These are phyloP conservation scores for Tanytarsus gracilentus DNA, from an alignment of 2,888 invertebrate genomes.

Conservation along the genomic window DNA sequence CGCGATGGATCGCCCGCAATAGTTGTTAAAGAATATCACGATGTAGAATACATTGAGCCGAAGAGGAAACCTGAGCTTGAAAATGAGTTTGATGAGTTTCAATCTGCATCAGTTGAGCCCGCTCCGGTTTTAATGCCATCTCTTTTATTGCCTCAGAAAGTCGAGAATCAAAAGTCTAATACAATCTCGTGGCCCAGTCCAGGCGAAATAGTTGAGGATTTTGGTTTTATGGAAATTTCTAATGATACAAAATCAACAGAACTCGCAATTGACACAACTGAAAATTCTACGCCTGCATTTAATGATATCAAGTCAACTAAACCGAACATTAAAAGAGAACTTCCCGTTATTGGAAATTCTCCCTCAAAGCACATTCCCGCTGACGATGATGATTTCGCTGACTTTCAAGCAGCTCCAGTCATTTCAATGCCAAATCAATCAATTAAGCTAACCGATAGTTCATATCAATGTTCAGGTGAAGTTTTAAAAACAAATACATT, in stretches of 20 bases:
- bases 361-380: background rate
- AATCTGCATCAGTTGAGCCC: slow-evolving; percentile 8
- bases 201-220: background rate
- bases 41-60: slow-evolving; percentile 40
- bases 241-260: too few relatives aligned
- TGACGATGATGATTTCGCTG: slow-evolving; percentile 45
- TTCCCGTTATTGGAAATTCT: slow-evolving; percentile 23
- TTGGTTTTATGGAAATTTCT: background rate
- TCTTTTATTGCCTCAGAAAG: slow-evolving; percentile 9
- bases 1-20: slow-evolving; percentile 37
- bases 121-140: background rate
- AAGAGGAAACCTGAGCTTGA: background rate
- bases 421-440: slow-evolving; percentile 30
- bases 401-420: slow-evolving; percentile 42
- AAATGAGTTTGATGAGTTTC: slow-evolving; percentile 23
- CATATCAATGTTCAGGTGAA: too few relatives aligned
- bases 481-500: too few relatives aligned
- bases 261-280: too few relatives aligned
- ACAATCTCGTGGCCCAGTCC: background rate
- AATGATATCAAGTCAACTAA: background rate
- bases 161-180: background rate
- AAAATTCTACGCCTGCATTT: too few relatives aligned
- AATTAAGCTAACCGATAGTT: background rate
- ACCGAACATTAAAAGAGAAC: background rate
- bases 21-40: slow-evolving; percentile 43